phyloP scores from a whole-genome alignment of 1,140 invertebrate species.

The Mizuhopecten yessoensis region DNA sequence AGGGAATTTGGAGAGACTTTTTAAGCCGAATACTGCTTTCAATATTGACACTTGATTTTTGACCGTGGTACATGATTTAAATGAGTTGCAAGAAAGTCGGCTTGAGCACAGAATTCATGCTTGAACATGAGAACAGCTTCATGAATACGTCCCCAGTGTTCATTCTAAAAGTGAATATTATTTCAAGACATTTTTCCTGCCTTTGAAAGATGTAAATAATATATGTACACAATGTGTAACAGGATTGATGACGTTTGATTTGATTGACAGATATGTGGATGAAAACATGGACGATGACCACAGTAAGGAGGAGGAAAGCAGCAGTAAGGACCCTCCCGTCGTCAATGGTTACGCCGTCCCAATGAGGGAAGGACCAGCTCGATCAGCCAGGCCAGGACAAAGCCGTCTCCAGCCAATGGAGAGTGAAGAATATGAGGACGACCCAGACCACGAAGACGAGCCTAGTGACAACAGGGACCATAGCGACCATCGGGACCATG shows the following conservation, averaged over 20 bases:
- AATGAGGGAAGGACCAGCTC: constrained; percentile 66
- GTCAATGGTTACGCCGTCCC: constrained; percentile 75
- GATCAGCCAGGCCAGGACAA: constrained; percentile 67
- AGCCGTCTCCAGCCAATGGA: constrained; percentile 68
- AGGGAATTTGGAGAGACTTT: no score
- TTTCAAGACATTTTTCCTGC: no score
- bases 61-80: no score
- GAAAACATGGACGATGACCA: constrained; percentile 71
- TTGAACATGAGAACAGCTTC: no score
- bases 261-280: constrained; percentile 70
- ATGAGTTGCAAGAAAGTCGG: no score
- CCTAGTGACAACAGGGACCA: constrained; percentile 58
- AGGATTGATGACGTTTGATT: background rate
- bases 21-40: no score
- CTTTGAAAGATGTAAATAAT: no score
- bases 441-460: constrained; percentile 36
- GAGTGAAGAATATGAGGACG: constrained; percentile 67
- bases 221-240: no score
- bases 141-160: no score
- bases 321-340: constrained; percentile 63
- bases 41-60: no score
- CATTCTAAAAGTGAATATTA: no score
- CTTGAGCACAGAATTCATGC: no score
- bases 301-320: constrained; percentile 50
- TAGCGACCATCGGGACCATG: constrained; percentile 45